These are phyloP conservation scores for Dasyprocta punctata DNA, from an alignment of 2,113 vertebrate species.

Conservation along the genomic window DNA sequence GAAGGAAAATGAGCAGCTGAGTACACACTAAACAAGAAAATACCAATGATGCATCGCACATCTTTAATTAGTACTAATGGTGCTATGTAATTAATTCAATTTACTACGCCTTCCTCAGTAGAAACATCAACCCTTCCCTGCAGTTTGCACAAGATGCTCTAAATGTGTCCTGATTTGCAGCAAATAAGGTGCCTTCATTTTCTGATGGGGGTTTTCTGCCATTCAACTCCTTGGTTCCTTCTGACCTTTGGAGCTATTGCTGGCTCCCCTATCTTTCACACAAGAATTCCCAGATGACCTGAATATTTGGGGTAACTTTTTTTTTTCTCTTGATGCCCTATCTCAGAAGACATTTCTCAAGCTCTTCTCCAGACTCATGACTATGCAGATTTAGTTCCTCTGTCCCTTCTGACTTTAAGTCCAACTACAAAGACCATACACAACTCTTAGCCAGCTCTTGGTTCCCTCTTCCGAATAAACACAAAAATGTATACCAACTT, in stretches of 20 bases:
- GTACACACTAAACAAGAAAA: slow-evolving; percentile 69
- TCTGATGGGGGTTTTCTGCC: background rate
- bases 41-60: slow-evolving; percentile 9
- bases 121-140: slow-evolving; percentile 41
- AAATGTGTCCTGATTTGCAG: slow-evolving; percentile 9
- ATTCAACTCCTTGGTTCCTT: background rate
- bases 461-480: background rate
- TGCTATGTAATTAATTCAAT: slow-evolving; percentile 71
- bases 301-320: background rate
- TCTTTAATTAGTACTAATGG: slow-evolving; percentile 74
- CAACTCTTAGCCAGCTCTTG: background rate
- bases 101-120: slow-evolving; percentile 45
- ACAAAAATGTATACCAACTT: background rate
- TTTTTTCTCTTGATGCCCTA: background rate
- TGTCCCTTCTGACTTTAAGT: background rate
- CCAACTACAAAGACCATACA: background rate
- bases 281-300: background rate
- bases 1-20: slow-evolving; percentile 64
- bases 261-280: background rate
- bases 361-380: background rate
- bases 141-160: background rate
- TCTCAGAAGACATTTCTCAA: background rate
- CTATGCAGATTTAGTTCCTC: background rate
- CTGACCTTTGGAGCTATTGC: background rate
- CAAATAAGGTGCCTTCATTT: background rate